Evolutionary conservation across 1,140 invertebrate genomes (phyloP).

Genomic region (Macrotrachela quadricornifera): DNA sequence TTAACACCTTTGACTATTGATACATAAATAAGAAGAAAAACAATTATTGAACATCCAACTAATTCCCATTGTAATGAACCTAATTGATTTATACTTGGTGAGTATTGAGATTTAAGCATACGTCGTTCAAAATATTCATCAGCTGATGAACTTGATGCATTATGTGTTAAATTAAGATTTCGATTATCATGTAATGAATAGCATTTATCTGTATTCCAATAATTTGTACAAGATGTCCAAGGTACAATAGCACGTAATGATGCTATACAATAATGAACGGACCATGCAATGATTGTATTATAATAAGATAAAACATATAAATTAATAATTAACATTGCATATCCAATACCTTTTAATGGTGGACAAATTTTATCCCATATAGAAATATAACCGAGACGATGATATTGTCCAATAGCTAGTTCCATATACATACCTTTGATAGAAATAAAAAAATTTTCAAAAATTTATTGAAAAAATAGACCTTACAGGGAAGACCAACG

Average conservation of each 20-base stretch:
- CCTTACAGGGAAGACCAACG: constrained; percentile 7
- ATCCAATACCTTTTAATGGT: constrained; percentile 19
- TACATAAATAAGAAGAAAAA: background rate
- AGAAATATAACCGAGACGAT: constrained; percentile 2
- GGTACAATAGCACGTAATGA: constrained; percentile 26
- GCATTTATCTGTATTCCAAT: constrained; percentile 30
- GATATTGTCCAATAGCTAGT: constrained; percentile 1
- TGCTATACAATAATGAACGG: constrained; percentile 24
- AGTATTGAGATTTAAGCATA: background rate
- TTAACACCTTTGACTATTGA: constrained; percentile 2
- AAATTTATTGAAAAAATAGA: too few relatives aligned
- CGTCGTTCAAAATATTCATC: constrained; percentile 11
- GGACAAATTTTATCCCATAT: constrained; percentile 2
- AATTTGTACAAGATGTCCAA: constrained; percentile 31
- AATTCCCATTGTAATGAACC: background rate
- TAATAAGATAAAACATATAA: constrained; percentile 25
- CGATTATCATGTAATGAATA: constrained; percentile 13
- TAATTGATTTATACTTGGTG: constrained; percentile 7
- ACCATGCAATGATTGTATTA: constrained; percentile 31
- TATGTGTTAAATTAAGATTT: background rate
- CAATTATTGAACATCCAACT: background rate
- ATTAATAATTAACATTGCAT: constrained; percentile 18
- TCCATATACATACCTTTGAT: constrained; percentile 4
- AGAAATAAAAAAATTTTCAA: background rate
- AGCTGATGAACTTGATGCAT: constrained; percentile 3